Percentiles rank a stretch among this genome's conserved stretches.
Conservation (phyloP, 2,888 invertebrate genomes). For the Tenthredo notha region DNA sequence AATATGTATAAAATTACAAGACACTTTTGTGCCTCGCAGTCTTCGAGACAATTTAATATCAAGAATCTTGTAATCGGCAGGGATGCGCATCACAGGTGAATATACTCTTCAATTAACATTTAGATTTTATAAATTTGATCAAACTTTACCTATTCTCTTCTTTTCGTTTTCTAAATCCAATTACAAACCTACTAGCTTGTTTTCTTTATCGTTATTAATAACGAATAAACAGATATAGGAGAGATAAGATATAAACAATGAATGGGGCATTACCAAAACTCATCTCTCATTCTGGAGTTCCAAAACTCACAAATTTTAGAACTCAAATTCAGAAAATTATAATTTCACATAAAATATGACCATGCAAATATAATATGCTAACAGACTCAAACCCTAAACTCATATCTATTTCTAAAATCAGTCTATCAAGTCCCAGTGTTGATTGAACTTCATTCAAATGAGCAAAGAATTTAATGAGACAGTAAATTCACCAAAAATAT, state of each 20-base stretch:
- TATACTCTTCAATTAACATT: not conserved
- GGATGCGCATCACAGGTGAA: conserved; percentile 37
- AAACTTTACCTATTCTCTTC: not conserved
- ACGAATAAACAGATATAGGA: not conserved
- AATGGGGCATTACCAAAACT: not conserved
- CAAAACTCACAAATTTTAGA: not conserved
- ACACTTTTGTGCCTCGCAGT: not conserved
- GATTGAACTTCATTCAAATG: not conserved
- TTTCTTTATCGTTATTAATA: not conserved
- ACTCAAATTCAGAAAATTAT: not conserved
- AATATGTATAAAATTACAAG: conserved; percentile 31
- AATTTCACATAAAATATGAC: not conserved
- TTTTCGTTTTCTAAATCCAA: not conserved
- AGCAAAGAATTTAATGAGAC: not conserved
- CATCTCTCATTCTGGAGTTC: not conserved
- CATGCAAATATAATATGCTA: not conserved
- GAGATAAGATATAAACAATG: not conserved
- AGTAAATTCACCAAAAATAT: not conserved
- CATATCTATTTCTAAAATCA: not conserved
- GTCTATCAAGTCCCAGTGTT: not conserved
- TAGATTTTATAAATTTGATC: not conserved
- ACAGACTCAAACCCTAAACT: not conserved
- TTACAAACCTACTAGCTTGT: not conserved
- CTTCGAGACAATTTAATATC: conserved; percentile 15
- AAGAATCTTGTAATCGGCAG: not conserved